These are phyloP conservation scores for Sebastes cheni DNA, from an alignment of 2,797 vertebrate genomes.

Conservation along the genomic window DNA sequence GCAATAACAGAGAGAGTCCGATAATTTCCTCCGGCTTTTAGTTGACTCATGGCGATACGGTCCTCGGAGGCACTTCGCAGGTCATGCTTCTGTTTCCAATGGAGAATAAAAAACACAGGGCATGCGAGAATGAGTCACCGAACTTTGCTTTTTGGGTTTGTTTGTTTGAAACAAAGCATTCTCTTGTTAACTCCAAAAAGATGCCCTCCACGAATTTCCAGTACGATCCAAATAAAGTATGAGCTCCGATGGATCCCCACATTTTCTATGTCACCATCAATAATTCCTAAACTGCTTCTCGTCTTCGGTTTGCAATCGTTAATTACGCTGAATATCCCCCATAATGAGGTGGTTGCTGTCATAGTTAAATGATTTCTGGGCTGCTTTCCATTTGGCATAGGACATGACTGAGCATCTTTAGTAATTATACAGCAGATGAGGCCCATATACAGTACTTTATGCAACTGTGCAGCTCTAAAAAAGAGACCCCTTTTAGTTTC, in stretches of 20 bases:
- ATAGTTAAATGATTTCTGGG: conserved; percentile 67
- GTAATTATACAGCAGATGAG: conserved; percentile 55
- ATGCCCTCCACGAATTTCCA: not conserved
- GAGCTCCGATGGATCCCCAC: not conserved
- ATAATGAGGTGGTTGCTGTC: conserved; percentile 65
- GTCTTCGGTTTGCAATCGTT: conserved; percentile 50
- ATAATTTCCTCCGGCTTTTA: conserved; percentile 30
- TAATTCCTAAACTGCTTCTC: conserved; percentile 36
- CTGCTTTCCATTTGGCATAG: conserved; percentile 65
- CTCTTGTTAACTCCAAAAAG: conserved; percentile 2
- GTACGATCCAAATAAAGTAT: not conserved
- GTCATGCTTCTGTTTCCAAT: conserved; percentile 31
- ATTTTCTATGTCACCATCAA: conserved; percentile 46
- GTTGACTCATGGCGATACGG: conserved; percentile 36
- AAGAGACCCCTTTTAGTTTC: conserved; percentile 17
- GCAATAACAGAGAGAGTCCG: conserved; percentile 55
- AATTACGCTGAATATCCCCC: conserved; percentile 47
- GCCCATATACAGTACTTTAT: conserved; percentile 22
- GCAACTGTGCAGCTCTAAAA: conserved; percentile 32
- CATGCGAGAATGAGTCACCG: conserved; percentile 36
- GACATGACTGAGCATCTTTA: conserved; percentile 49
- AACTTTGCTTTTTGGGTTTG: conserved; percentile 17
- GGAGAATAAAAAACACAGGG: conserved; percentile 5
- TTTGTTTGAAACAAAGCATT: conserved; percentile 27
- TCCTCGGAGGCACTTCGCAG: conserved; percentile 29